Percentiles rank a stretch among this genome's conserved stretches.
These are phyloP conservation scores for Sylvicola fuscatus DNA, from an alignment of 2,888 invertebrate species.

Conservation along the genomic window DNA sequence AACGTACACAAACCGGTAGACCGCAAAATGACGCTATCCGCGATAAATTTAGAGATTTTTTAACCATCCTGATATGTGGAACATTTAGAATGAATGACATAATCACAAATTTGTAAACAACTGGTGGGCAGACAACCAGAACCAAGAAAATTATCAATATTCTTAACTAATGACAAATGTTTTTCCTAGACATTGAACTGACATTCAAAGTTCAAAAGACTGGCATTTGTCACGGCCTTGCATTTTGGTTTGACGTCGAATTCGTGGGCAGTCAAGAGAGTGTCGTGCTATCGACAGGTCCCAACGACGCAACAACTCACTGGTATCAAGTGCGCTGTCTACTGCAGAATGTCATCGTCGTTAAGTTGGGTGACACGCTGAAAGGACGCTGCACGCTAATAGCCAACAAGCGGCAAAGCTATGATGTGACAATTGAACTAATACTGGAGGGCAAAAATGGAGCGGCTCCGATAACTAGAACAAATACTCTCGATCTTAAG, in stretches of 20 bases:
- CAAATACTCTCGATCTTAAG: conserved; percentile 89
- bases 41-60: too few relatives aligned
- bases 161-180: neutral
- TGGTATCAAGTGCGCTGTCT: conserved; percentile 99
- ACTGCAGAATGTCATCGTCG: conserved; percentile 80
- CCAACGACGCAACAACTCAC: conserved; percentile 93
- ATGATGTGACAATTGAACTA: conserved; percentile 93
- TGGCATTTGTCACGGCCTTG: conserved; percentile 89
- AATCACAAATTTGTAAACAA: too few relatives aligned
- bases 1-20: too few relatives aligned
- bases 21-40: too few relatives aligned
- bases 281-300: conserved; percentile 93
- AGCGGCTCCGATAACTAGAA: conserved; percentile 30
- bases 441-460: conserved; percentile 48
- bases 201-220: conserved; percentile 83
- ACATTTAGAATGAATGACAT: too few relatives aligned
- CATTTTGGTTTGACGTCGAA: conserved; percentile 99
- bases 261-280: conserved; percentile 79
- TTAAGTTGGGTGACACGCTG: conserved; percentile 80
- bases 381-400: conserved; percentile 71
- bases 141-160: too few relatives aligned
- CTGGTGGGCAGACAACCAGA: too few relatives aligned
- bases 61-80: too few relatives aligned
- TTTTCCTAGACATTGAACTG: conserved; percentile 58
- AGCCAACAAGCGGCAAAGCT: conserved; percentile 94